phyloP scores from a whole-genome alignment of 2,113 vertebrate genomes.

The Cygnus buccinator region DNA sequence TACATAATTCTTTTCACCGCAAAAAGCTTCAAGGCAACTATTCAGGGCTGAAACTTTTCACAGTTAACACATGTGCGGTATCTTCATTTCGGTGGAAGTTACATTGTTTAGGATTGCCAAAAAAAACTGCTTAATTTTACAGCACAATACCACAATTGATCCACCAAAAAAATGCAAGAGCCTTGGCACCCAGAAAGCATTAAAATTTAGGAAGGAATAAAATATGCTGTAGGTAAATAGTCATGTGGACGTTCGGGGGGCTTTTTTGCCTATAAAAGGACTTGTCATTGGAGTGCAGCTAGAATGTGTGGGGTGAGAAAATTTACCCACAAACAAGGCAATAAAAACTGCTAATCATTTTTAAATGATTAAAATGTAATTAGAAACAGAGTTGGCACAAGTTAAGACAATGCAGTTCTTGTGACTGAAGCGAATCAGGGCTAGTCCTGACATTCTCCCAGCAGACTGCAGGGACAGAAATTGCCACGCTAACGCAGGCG shows the following conservation, averaged over 20 bases:
- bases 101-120: constrained; percentile 62
- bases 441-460: constrained; percentile 61
- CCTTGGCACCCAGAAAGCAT: constrained; percentile 51
- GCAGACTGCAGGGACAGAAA: constrained; percentile 56
- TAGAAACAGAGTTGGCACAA: constrained; percentile 71
- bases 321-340: constrained; percentile 70
- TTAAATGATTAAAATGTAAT: constrained; percentile 73
- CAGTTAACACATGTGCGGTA: constrained; percentile 58
- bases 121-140: constrained; percentile 66
- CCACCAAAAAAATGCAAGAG: constrained; percentile 51
- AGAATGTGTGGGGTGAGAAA: constrained; percentile 70
- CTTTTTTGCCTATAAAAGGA: constrained; percentile 71
- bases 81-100: constrained; percentile 66
- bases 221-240: constrained; percentile 67
- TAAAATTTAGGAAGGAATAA: constrained; percentile 60
- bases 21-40: constrained; percentile 66
- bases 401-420: constrained; percentile 70
- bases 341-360: constrained; percentile 73
- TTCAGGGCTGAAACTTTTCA: constrained; percentile 60
- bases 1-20: constrained; percentile 64
- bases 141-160: constrained; percentile 65
- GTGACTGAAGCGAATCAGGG: constrained; percentile 59
- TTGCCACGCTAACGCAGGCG: constrained; percentile 52
- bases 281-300: constrained; percentile 48
- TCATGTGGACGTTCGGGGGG: neutral